A percentile compares a stretch with the other conserved stretches of the same genome.
phyloP scores from a whole-genome alignment of 1,140 invertebrate species.

The Drosophila leontia region DNA sequence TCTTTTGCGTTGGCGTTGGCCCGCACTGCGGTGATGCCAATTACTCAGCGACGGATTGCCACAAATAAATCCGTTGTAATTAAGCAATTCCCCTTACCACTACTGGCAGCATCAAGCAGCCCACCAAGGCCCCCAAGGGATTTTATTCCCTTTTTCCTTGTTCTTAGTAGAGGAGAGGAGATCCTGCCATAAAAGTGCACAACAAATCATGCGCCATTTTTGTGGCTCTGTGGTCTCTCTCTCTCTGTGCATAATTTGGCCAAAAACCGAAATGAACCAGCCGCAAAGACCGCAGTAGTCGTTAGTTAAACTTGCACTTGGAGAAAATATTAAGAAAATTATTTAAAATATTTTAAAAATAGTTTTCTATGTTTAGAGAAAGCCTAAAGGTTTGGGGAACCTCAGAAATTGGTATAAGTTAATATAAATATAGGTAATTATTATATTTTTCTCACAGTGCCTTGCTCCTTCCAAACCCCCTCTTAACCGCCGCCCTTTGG shows the following conservation, averaged over 20 bases:
- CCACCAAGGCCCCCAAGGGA: conserved; percentile 11
- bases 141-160: conserved; percentile 7
- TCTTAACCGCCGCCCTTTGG: conserved; percentile 1
- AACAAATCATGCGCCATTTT: conserved; percentile 82
- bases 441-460: conserved; percentile 13
- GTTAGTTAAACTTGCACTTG: conserved; percentile 29
- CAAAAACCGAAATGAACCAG: conserved; percentile 34
- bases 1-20: conserved; percentile 58
- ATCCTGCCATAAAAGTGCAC: conserved; percentile 69
- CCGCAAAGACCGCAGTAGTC: conserved; percentile 41
- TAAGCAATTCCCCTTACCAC: conserved; percentile 43
- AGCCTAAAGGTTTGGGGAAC: too few relatives aligned
- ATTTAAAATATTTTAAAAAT: not conserved
- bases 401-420: too few relatives aligned
- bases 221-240: conserved; percentile 37
- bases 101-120: not conserved
- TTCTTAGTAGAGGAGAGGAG: not conserved
- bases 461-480: not conserved
- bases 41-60: conserved; percentile 49
- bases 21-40: conserved; percentile 38
- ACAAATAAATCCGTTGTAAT: conserved; percentile 60
- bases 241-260: conserved; percentile 69
- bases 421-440: too few relatives aligned
- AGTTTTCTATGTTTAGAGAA: too few relatives aligned
- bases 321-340: not conserved